Conservation (phyloP, 1,140 invertebrate genomes). For the Cotesia chilonis region DNA sequence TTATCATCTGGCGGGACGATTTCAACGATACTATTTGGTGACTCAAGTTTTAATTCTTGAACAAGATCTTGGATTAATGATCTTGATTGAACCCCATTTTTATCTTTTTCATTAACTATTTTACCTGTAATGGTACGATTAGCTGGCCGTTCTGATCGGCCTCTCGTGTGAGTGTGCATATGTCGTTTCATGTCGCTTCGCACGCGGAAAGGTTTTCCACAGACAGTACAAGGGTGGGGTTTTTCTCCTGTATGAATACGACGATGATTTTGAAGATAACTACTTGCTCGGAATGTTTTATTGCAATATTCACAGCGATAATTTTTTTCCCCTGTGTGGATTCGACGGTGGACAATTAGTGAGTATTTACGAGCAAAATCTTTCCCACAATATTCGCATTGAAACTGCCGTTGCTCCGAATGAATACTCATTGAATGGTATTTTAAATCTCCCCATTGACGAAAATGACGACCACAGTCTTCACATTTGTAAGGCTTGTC, state of each 20-base stretch:
- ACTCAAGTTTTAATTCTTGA: slow-evolving; percentile 58
- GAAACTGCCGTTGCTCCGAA: slow-evolving; percentile 81
- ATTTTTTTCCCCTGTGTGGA: slow-evolving; percentile 90
- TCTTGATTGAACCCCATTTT: slow-evolving; percentile 39
- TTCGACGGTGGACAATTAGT: slow-evolving; percentile 86
- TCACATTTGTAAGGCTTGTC: slow-evolving; percentile 84
- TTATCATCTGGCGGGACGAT: slow-evolving; percentile 54
- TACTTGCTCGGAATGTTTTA: slow-evolving; percentile 85
- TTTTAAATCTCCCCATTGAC: slow-evolving; percentile 89
- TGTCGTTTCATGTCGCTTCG: slow-evolving; percentile 90
- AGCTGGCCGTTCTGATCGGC: slow-evolving; percentile 44
- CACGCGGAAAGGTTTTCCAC: slow-evolving; percentile 85
- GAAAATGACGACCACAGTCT: slow-evolving; percentile 78
- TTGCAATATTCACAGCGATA: slow-evolving; percentile 87
- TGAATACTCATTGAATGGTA: slow-evolving; percentile 89
- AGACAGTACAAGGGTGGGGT: slow-evolving; percentile 79
- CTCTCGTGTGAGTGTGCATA: slow-evolving; percentile 77
- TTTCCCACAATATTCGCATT: slow-evolving; percentile 91
- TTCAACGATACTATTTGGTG: slow-evolving; percentile 53
- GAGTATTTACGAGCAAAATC: slow-evolving; percentile 94
- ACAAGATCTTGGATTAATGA: slow-evolving; percentile 56
- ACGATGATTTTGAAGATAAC: slow-evolving; percentile 85
- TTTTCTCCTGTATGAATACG: slow-evolving; percentile 92
- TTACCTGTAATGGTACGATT: slow-evolving; percentile 32
- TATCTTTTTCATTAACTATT: slow-evolving; percentile 35